Evolutionary conservation across 2,797 vertebrate genomes (phyloP).

Genomic region (Enteromius viviparus): DNA sequence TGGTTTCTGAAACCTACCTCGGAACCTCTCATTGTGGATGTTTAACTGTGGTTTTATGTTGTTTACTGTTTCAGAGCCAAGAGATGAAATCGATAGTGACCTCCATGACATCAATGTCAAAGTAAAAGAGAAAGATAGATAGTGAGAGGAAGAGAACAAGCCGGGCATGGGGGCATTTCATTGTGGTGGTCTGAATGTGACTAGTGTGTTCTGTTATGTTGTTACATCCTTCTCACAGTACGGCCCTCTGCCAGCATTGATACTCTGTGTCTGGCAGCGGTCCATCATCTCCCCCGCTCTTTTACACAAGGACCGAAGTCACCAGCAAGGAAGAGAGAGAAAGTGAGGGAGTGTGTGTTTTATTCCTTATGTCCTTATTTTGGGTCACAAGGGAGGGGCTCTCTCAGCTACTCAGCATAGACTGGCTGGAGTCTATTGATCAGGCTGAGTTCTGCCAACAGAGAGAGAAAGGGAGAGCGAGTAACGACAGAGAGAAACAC

Average conservation of each 20-base stretch:
- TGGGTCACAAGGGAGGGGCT: conserved; percentile 69
- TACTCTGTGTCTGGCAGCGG: conserved; percentile 68
- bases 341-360: conserved; percentile 55
- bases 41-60: conserved; percentile 50
- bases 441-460: conserved; percentile 73
- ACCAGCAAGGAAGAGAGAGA: conserved; percentile 53
- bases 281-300: conserved; percentile 72
- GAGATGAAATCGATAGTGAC: conserved; percentile 53
- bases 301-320: conserved; percentile 75
- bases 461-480: conserved; percentile 59
- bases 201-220: conserved; percentile 61
- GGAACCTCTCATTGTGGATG: not conserved
- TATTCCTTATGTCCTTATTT: conserved; percentile 75
- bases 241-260: conserved; percentile 62
- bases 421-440: conserved; percentile 76
- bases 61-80: conserved; percentile 46
- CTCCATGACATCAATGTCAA: conserved; percentile 51
- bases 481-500: conserved; percentile 19
- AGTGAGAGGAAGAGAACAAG: conserved; percentile 8
- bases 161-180: conserved; percentile 3
- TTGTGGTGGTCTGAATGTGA: conserved; percentile 38
- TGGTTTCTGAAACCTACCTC: not conserved
- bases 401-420: conserved; percentile 66
- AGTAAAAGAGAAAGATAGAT: conserved; percentile 34
- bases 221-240: conserved; percentile 66